Conservation (phyloP, 2,797 vertebrate species). For the Odontamblyopus lacepedii region DNA sequence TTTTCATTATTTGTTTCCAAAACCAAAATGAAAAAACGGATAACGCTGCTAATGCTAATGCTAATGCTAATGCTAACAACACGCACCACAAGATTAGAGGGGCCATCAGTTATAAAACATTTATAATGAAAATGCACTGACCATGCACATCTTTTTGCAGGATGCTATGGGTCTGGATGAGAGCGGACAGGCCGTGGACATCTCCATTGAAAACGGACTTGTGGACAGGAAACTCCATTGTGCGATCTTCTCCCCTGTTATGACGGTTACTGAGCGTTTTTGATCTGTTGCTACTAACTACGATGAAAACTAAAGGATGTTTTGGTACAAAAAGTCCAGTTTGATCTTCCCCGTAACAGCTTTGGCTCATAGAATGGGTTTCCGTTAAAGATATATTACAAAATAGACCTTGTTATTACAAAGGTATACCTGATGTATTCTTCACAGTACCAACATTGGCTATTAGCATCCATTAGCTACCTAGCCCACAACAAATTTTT, state of each 20-base stretch:
- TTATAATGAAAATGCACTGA: constrained; percentile 55
- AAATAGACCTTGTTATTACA: not conserved
- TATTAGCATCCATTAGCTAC: constrained; percentile 29
- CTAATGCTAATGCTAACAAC: too few species aligned
- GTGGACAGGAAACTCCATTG: constrained; percentile 87
- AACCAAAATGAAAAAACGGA: too few species aligned
- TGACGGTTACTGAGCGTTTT: constrained; percentile 47
- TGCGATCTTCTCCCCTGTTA: constrained; percentile 93
- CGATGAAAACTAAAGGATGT: constrained; percentile 12
- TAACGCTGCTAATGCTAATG: too few species aligned
- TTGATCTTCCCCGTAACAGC: not conserved
- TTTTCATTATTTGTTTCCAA: too few species aligned
- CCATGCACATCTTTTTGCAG: constrained; percentile 92
- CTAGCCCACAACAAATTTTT: constrained; percentile 39
- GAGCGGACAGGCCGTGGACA: constrained; percentile 89
- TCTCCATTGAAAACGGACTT: constrained; percentile 93
- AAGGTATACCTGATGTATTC: constrained; percentile 34
- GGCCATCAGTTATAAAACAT: too few species aligned
- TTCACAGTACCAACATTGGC: constrained; percentile 26
- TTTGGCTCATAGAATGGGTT: not conserved
- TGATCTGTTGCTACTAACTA: constrained; percentile 4
- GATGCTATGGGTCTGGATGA: constrained; percentile 93
- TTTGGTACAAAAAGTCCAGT: not conserved
- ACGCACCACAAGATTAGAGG: not conserved
- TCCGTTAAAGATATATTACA: constrained; percentile 22